Evolutionary conservation across 2,888 invertebrate genomes (phyloP), one percentile per base, ranked within the genome.

Genomic region (Cheilosia grossa): DNA sequence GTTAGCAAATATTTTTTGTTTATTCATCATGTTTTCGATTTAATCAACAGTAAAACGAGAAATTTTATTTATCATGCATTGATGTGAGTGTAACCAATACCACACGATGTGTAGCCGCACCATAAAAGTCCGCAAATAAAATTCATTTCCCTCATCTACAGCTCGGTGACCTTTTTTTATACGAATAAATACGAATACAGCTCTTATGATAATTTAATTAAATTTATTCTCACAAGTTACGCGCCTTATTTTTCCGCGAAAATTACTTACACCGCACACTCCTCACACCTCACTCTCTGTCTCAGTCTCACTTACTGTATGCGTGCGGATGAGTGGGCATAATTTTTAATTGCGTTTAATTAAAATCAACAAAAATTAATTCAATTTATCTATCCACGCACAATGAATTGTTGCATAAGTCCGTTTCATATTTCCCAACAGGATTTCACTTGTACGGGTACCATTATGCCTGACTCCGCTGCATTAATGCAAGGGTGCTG

Each of bases 261-360:
- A 19, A 51, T 58, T 67, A 53, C 51, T 61, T 77, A 59, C 67
- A 58, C 33, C 9, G 33, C 33, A 3, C 3, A 13, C 37, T 37
- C 13, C 13, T 27, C 27, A 27, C 27, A 1, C 4, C 37, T 27
- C 6, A 1, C 0, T 37, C 10, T 3, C 37, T 13, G 10, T 4
- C 37, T 33, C 15, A n/a, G 27, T 27, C 49, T 4, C 21, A 24
- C 44, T 13, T 56, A 53, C 2, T 33, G 7, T n/a, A 10, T 24
- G 5, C 17, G 21, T 13, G 10, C 19, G 42, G 24, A 37, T 56
- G 54, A 30, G 17, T 58, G 47, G 44, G 44, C 37, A 77, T 72
- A 54, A 67, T 81, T 81, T 85, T 85, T 81, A 85, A 85, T 85
- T 85, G 63, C 85, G 51, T 77, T 85, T 85, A 81, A 85, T 80